These are phyloP conservation scores for Spondyliosoma cantharus DNA, from an alignment of 2,797 vertebrate genomes.

Conservation along the genomic window DNA sequence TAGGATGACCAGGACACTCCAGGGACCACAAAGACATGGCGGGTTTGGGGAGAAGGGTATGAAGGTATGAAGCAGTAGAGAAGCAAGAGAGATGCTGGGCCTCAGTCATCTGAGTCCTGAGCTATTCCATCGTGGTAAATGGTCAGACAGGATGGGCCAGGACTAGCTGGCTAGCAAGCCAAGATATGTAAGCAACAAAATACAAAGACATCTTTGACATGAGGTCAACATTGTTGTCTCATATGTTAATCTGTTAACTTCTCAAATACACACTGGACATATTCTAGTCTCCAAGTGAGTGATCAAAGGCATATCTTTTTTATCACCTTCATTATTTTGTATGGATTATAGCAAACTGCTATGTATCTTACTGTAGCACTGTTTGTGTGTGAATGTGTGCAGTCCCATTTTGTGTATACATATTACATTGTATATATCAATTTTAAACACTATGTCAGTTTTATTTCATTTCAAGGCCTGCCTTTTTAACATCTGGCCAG, in stretches of 20 bases:
- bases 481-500: constrained; percentile 4
- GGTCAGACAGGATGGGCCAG: too few species aligned
- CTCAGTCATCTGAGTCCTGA: too few species aligned
- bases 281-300: background rate
- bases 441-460: background rate
- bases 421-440: background rate
- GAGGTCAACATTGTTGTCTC: too few species aligned
- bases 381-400: background rate
- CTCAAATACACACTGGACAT: background rate
- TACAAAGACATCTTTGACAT: too few species aligned
- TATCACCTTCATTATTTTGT: background rate
- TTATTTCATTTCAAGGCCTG: background rate
- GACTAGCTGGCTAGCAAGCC: too few species aligned
- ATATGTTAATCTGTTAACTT: too few species aligned
- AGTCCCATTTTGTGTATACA: background rate
- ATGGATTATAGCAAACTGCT: background rate
- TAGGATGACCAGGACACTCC: background rate
- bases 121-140: too few species aligned
- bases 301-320: background rate
- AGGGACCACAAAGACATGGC: too few species aligned
- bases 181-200: too few species aligned
- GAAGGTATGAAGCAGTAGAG: too few species aligned
- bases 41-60: too few species aligned
- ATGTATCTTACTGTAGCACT: background rate
- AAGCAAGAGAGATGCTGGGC: too few species aligned